phyloP scores from a whole-genome alignment of 2,113 vertebrate species.

The Marcusenius ussheri region DNA sequence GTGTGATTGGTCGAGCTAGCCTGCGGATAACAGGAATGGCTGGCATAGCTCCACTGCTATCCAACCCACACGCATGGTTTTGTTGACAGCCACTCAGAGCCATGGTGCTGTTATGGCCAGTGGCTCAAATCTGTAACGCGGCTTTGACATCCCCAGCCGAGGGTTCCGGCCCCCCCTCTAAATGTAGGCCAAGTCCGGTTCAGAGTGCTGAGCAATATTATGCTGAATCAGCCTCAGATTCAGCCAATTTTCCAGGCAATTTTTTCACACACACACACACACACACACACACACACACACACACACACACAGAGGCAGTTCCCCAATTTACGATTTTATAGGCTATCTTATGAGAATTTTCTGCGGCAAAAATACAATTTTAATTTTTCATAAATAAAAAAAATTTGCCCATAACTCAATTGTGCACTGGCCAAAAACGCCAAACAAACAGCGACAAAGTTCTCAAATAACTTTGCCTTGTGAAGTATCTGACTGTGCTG shows the following conservation, averaged over 20 bases:
- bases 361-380: too few relatives aligned
- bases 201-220: slow-evolving; percentile 10
- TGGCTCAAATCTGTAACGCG: not conserved
- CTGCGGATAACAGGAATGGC: not conserved
- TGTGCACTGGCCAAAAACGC: too few relatives aligned
- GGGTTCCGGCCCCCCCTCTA: slow-evolving; percentile 28
- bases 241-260: not conserved
- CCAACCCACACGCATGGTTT: slow-evolving; percentile 14
- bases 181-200: slow-evolving; percentile 44
- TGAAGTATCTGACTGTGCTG: too few relatives aligned
- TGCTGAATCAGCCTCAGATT: not conserved
- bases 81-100: not conserved
- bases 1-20: slow-evolving; percentile 8
- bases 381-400: too few relatives aligned
- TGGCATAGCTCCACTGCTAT: not conserved
- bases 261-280: not conserved
- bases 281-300: too few relatives aligned
- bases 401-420: too few relatives aligned
- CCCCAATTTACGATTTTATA: too few relatives aligned
- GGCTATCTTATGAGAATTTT: too few relatives aligned
- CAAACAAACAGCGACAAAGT: too few relatives aligned
- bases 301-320: too few relatives aligned
- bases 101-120: not conserved
- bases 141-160: not conserved
- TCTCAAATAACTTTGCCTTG: too few relatives aligned